Evolutionary conservation across 2,888 invertebrate species (phyloP), one percentile per base, ranked within the genome.

Genomic region (Tachina fera): DNA sequence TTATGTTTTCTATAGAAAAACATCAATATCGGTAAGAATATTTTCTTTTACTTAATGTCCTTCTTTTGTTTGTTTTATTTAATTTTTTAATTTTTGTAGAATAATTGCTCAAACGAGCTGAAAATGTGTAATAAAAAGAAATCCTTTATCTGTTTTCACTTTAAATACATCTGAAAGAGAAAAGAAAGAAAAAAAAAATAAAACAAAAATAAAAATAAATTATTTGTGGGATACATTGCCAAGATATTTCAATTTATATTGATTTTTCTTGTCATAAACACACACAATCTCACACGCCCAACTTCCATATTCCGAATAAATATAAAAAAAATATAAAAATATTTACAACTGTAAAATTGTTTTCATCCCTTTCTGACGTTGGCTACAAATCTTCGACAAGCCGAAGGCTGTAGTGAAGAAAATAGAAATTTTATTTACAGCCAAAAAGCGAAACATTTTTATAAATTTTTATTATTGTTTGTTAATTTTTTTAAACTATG

Each of bases 191-290:
- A 31, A 31, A 31, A 31, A 31, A 31, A 31, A 2, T 0, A 31
- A 31, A 31, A 31, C 31, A 31, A 31, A 31, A 8, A 53, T n/a
- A 16, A 31, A 31, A 31, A 31, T 6, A 31, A 31, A 31, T 31
- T 31, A 31, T 31, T 31, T 31, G 31, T 31, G 6, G 16, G 19
- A 51, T 22, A 22, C 61, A 22, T 72, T 51, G 61, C 13, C 56
- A 56, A 41, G 47, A 58, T 58, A 67, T 67, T 53, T 67, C 47
- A 76, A 67, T 76, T 76, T 58, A 19, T 76, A 76, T 76, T 58
- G 76, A 76, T 76, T 76, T 76, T 76, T 76, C 67, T 76, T 56
- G 56, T 4, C 43, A 43, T 19, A 19, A 41, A 16, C 14, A 45
- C n/a, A 75, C n/a, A 75, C n/a, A 51, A 9, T 2, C 19, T 13